Base-by-base conservation (phyloP, 2,113 vertebrate species). In the Astatoreochromis straeleni region DNA sequence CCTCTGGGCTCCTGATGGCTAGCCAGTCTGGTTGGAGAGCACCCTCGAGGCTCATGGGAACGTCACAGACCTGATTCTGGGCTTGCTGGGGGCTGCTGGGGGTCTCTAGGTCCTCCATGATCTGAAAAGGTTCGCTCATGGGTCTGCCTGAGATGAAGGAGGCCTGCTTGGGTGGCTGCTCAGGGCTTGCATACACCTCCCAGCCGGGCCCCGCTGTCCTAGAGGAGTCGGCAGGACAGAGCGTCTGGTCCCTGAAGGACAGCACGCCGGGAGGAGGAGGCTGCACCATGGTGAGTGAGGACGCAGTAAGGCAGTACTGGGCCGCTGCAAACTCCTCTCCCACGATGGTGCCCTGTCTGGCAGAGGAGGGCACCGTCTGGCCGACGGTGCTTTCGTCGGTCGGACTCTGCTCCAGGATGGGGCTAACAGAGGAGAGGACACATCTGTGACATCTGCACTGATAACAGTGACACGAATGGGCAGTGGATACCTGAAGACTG, bases 391-490 rank as follows among this genome's bases (percentile, higher is more conserved):
- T 82, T 53, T 94, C 94, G 1, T 93, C 90, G 0, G 86, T 65
- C 1, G 96, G 94, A 80, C 91, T 57, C 24, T 94, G 94, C 91
- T 98, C 95, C 2, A 97, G 89, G 93, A 96, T 96, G 9, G 96
- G 96, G 86, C 98, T 99, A 88, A 0, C 8, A 21, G 17, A 11
- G 33, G 4, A n/a, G 2, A 26, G 12, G 16, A 14, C n/a, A 55
- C n/a, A 55, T 80, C 33, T 24, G 9, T 80, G 51, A 55, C 31
- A 53, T 16, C n/a, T 80, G 45, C 45, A 31, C 45, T 78, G 11
- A n/a, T n/a, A 51, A 51, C 26, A 19, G 42, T 31, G 26, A 51
- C 26, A 49, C 26, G 1, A 31, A 31, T 29, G 7, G 26, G 45
- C 16, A 5, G 70, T 49, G 26, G 16, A 78, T 19, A 78, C 16